Percentiles rank a stretch among this genome's conserved stretches.
These are phyloP conservation scores for Enoplosus armatus DNA, from an alignment of 2,797 vertebrate genomes.

Conservation along the genomic window DNA sequence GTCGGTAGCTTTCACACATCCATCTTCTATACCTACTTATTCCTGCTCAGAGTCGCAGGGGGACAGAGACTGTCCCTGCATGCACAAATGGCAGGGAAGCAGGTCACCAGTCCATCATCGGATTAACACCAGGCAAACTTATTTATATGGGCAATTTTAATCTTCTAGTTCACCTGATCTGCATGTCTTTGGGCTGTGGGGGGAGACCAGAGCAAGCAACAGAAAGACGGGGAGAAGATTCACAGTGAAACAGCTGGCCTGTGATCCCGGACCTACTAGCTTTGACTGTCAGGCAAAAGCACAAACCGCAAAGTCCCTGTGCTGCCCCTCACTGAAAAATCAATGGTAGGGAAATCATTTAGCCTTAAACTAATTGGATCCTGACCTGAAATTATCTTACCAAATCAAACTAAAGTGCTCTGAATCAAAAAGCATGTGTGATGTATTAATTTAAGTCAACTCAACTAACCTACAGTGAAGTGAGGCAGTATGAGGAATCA, in stretches of 20 bases:
- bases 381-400: conserved; percentile 38
- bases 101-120: conserved; percentile 55
- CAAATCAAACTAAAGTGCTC: conserved; percentile 39
- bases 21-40: conserved; percentile 40
- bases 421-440: conserved; percentile 23
- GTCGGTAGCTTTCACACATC: conserved; percentile 37
- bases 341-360: conserved; percentile 32
- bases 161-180: conserved; percentile 48
- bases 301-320: not conserved
- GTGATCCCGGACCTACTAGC: not conserved
- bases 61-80: conserved; percentile 37
- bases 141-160: conserved; percentile 37
- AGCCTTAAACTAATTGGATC: conserved; percentile 27
- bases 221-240: conserved; percentile 1
- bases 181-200: conserved; percentile 34
- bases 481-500: conserved; percentile 12
- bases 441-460: conserved; percentile 37
- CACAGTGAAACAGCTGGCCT: not conserved
- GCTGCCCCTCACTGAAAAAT: conserved; percentile 12
- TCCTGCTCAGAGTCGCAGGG: conserved; percentile 41
- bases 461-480: conserved; percentile 16
- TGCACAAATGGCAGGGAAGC: conserved; percentile 45
- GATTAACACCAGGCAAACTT: conserved; percentile 49
- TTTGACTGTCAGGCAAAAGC: conserved; percentile 15
- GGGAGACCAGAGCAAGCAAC: conserved; percentile 2